Percentiles rank a stretch among this genome's conserved stretches.
Evolutionary conservation across 2,113 vertebrate genomes (phyloP).

Genomic region (Vombatus ursinus): DNA sequence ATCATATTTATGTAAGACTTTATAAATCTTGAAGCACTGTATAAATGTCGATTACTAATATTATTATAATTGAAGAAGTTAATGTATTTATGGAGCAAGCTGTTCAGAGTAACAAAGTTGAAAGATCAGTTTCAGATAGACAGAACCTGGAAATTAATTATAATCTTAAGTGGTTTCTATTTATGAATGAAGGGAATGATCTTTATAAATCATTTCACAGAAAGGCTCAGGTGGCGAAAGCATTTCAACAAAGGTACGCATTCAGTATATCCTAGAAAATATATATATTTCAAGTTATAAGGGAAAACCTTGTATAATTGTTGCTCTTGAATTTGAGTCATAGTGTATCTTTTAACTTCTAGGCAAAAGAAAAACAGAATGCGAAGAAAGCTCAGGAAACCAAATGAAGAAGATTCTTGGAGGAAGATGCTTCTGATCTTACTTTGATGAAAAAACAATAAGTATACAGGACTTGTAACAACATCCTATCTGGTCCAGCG

Average conservation of each 20-base stretch:
- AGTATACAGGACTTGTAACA: constrained; percentile 76
- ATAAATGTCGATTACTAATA: constrained; percentile 37
- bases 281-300: neutral
- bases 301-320: neutral
- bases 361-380: constrained; percentile 99
- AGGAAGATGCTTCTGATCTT: constrained; percentile 74
- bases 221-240: neutral
- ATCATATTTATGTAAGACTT: constrained; percentile 7
- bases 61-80: neutral
- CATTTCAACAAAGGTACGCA: neutral
- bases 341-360: constrained; percentile 68
- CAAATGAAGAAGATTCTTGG: constrained; percentile 87
- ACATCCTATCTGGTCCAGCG: constrained; percentile 74
- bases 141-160: constrained; percentile 22
- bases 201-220: neutral
- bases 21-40: constrained; percentile 24
- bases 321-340: constrained; percentile 26
- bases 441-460: constrained; percentile 79
- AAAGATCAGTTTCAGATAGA: constrained; percentile 51
- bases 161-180: neutral
- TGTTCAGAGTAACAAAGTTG: neutral
- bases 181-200: neutral
- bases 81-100: neutral
- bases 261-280: neutral
- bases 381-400: constrained; percentile 97